phyloP scores from a whole-genome alignment of 2,113 vertebrate genomes.

The Cinclus mexicanus region DNA sequence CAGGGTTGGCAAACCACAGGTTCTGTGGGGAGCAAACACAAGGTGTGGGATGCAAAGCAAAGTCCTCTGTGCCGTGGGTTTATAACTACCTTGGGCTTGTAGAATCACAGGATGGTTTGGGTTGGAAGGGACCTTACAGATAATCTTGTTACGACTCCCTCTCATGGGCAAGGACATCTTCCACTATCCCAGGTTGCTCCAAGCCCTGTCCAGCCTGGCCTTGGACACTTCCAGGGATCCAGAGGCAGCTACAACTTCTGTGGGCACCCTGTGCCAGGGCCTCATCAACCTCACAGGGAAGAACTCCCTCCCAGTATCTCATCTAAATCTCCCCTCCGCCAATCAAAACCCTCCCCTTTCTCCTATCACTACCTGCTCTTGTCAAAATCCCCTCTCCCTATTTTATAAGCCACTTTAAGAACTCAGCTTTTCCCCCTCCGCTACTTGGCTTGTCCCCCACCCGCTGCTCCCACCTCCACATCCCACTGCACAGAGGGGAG shows the following conservation, averaged over 20 bases:
- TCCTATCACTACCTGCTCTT: neutral
- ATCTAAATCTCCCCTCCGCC: neutral
- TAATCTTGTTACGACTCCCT: rapidly evolving
- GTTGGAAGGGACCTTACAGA: neutral
- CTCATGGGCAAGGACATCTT: neutral
- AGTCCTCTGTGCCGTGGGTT: neutral
- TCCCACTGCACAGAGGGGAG: conserved; percentile 42
- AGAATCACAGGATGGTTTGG: neutral
- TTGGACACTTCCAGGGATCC: neutral
- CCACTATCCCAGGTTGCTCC: rapidly evolving
- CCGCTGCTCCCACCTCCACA: neutral
- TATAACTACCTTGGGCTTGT: neutral
- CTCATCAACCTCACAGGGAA: rapidly evolving
- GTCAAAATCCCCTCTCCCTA: neutral
- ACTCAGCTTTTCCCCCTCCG: neutral
- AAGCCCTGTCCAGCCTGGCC: rapidly evolving
- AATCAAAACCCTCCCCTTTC: neutral
- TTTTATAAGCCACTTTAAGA: neutral
- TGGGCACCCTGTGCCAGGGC: neutral
- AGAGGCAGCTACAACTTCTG: neutral
- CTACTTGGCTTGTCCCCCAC: neutral
- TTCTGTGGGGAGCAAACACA: conserved; percentile 76
- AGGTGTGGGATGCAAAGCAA: neutral
- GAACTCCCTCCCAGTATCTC: neutral
- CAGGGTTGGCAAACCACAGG: conserved; percentile 97